Conservation (phyloP, 2,113 vertebrate species). For the Muscicapa adusta region DNA sequence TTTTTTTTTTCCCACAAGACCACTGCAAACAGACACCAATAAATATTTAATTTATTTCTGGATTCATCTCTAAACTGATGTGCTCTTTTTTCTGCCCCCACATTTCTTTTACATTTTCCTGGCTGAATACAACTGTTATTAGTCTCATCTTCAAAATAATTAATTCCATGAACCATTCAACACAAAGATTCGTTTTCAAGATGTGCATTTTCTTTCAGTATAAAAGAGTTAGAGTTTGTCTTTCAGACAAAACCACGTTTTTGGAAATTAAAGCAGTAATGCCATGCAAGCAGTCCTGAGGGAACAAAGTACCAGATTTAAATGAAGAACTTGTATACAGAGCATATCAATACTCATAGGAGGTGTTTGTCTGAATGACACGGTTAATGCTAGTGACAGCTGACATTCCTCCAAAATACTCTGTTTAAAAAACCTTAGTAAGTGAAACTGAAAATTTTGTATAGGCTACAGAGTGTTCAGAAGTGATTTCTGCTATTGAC, state of each 20-base stretch:
- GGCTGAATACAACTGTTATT: background rate
- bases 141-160: background rate
- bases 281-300: background rate
- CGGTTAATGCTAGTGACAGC: background rate
- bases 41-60: conserved; percentile 58
- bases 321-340: background rate
- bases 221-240: background rate
- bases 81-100: background rate
- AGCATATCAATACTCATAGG: background rate
- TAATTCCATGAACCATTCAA: background rate
- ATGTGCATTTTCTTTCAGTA: background rate
- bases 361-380: background rate
- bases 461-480: background rate
- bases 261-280: background rate
- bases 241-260: background rate
- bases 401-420: background rate
- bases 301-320: background rate
- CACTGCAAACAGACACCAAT: too few species aligned
- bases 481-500: background rate
- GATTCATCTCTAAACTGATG: background rate
- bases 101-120: conserved; percentile 7
- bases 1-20: too few species aligned
- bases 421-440: background rate
- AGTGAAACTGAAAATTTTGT: background rate
- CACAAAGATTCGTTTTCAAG: background rate